Evolutionary conservation across 2,797 vertebrate species (phyloP).

Genomic region (Thamnophis elegans): DNA sequence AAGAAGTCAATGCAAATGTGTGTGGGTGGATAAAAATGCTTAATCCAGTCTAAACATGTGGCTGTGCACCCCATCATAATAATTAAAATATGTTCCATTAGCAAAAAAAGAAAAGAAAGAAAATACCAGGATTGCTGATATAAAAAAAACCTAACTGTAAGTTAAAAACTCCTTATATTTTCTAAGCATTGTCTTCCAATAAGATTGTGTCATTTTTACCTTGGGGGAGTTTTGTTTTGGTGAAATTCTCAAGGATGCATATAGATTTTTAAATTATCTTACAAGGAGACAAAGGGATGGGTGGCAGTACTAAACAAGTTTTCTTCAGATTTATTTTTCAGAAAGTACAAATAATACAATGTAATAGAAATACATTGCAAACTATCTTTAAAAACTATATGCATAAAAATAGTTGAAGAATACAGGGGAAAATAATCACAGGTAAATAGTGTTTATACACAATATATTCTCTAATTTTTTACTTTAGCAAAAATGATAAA

Average conservation of each 20-base stretch:
- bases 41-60: too few relatives aligned
- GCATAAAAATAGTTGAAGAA: neutral
- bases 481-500: neutral
- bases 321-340: neutral
- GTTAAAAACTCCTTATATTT: neutral
- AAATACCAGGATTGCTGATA: neutral
- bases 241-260: neutral
- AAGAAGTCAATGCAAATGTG: too few relatives aligned
- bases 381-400: neutral
- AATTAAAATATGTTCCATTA: neutral
- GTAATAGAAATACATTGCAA: neutral
- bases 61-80: too few relatives aligned
- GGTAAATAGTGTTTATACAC: neutral
- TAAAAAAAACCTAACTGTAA: neutral
- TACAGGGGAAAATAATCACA: neutral
- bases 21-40: too few relatives aligned
- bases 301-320: neutral
- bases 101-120: neutral
- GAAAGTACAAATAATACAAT: neutral
- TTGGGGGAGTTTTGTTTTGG: neutral
- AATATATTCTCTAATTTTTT: neutral
- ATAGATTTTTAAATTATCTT: neutral
- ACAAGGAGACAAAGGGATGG: neutral
- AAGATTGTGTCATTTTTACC: neutral
- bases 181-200: neutral